Conservation (phyloP, 1,140 invertebrate species). For the Apis dorsata region DNA sequence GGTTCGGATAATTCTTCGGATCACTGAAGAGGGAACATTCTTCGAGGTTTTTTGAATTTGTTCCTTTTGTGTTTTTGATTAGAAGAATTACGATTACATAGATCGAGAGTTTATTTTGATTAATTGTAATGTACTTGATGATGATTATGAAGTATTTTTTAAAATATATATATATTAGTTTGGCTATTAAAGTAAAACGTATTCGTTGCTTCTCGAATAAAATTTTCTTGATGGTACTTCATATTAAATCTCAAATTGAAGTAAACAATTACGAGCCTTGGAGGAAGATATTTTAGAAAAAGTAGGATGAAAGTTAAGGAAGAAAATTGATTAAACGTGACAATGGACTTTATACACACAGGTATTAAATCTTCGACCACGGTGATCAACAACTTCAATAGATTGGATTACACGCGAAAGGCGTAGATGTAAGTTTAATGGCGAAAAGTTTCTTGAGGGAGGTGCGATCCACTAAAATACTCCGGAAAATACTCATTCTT, state of each 20-base stretch:
- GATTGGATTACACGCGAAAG: constrained; percentile 59
- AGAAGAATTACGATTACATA: too few relatives aligned
- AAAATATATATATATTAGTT: too few relatives aligned
- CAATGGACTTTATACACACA: constrained; percentile 7
- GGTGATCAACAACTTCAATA: constrained; percentile 26
- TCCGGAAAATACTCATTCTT: constrained; percentile 12
- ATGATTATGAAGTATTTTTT: too few relatives aligned
- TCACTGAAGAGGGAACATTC: neutral
- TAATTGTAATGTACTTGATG: too few relatives aligned
- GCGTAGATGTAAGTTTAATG: constrained; percentile 49
- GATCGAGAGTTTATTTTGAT: too few relatives aligned
- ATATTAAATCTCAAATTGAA: neutral
- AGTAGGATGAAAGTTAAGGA: neutral
- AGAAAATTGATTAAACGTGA: neutral
- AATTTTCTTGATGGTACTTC: neutral
- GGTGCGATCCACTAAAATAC: neutral
- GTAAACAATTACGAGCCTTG: neutral
- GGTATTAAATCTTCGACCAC: constrained; percentile 13
- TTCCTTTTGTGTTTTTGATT: neutral
- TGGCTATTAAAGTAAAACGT: neutral
- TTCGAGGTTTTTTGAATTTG: neutral
- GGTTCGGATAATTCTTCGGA: constrained; percentile 15
- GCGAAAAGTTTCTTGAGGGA: constrained; percentile 38
- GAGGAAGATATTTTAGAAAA: too few relatives aligned
- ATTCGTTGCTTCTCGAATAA: neutral